These are phyloP conservation scores for Phortica okadai DNA, from an alignment of 2,888 invertebrate genomes.

Conservation along the genomic window DNA sequence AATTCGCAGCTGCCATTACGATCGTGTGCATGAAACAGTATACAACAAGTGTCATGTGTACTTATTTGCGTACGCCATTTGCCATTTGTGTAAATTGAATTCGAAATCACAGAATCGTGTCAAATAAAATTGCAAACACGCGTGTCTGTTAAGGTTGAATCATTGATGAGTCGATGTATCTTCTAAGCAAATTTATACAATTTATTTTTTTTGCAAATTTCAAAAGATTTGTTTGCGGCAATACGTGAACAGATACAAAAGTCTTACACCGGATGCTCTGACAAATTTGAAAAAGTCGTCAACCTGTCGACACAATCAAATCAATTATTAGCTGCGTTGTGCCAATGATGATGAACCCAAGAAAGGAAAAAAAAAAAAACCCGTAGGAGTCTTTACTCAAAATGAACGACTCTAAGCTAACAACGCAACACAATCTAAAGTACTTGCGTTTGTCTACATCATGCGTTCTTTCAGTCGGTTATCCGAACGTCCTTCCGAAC, in stretches of 20 bases:
- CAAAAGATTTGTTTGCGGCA: background rate
- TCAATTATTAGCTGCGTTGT: constrained; percentile 14
- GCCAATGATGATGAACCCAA: background rate
- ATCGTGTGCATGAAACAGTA: too few relatives aligned
- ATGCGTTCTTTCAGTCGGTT: background rate
- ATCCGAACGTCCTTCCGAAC: background rate
- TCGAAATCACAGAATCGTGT: too few relatives aligned
- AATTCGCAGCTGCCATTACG: too few relatives aligned
- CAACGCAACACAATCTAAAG: background rate
- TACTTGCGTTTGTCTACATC: background rate
- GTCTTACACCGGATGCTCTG: background rate
- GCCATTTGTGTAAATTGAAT: too few relatives aligned
- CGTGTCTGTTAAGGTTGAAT: too few relatives aligned
- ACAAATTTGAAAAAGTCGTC: background rate
- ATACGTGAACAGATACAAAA: too few relatives aligned
- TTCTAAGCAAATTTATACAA: background rate
- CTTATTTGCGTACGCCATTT: too few relatives aligned
- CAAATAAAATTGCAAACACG: too few relatives aligned
- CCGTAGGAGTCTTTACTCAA: background rate
- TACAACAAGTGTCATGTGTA: too few relatives aligned
- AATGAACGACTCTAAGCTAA: background rate
- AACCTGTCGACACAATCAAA: constrained; percentile 21
- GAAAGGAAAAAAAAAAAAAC: too few relatives aligned
- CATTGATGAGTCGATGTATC: too few relatives aligned
- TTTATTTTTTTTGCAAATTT: background rate